Conservation (phyloP, 2,888 invertebrate species). For the Metellina segmentata region DNA sequence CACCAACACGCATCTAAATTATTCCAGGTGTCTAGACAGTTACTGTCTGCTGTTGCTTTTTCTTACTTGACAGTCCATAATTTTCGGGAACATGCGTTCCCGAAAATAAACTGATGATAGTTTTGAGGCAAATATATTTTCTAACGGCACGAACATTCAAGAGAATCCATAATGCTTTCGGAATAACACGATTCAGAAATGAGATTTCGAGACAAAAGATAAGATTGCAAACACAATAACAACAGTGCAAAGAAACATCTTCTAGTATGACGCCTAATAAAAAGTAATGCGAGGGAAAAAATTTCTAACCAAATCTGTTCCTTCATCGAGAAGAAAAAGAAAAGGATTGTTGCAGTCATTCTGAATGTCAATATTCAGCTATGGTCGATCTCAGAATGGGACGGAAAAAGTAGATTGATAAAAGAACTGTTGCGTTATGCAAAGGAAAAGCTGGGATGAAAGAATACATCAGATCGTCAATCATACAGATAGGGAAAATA, state of each 20-base stretch:
- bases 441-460: constrained; percentile 37
- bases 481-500: constrained; percentile 60
- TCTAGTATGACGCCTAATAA: constrained; percentile 34
- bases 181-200: constrained; percentile 15
- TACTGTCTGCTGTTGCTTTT: constrained; percentile 18
- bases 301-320: constrained; percentile 13
- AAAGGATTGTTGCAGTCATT: constrained; percentile 34
- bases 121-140: constrained; percentile 34
- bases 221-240: constrained; percentile 38
- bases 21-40: constrained; percentile 15
- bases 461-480: constrained; percentile 44
- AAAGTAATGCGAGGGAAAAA: constrained; percentile 40
- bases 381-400: constrained; percentile 42
- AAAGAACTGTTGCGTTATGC: constrained; percentile 64
- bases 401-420: constrained; percentile 46
- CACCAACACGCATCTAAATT: constrained; percentile 3
- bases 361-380: constrained; percentile 43
- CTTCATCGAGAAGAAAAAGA: constrained; percentile 7
- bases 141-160: background rate
- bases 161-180: constrained; percentile 24
- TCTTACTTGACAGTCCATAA: constrained; percentile 39
- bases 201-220: constrained; percentile 36
- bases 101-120: constrained; percentile 48
- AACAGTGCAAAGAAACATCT: background rate
- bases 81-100: constrained; percentile 10